Percentiles rank a stretch among this genome's conserved stretches.
phyloP scores from a whole-genome alignment of 2,888 invertebrate species.

The Empis stercorea region DNA sequence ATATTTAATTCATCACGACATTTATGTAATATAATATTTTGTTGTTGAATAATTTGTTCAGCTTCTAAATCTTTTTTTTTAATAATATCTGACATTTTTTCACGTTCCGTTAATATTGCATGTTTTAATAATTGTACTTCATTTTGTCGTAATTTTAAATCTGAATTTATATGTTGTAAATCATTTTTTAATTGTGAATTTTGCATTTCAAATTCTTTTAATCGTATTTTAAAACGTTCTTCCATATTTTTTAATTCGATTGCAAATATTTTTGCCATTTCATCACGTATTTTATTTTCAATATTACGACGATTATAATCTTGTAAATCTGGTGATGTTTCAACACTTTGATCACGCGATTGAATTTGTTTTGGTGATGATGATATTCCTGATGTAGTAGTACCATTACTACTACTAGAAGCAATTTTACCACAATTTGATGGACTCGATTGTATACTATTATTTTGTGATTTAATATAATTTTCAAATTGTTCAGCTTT shows the following conservation, averaged over 20 bases:
- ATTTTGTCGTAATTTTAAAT: conserved; percentile 24
- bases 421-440: neutral
- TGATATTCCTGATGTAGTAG: conserved; percentile 19
- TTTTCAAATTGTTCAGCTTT: conserved; percentile 53
- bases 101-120: conserved; percentile 32
- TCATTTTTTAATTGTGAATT: conserved; percentile 22
- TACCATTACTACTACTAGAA: too few species aligned
- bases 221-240: conserved; percentile 35
- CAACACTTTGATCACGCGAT: conserved; percentile 23
- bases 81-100: conserved; percentile 25
- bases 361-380: conserved; percentile 14
- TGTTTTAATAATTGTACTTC: conserved; percentile 32
- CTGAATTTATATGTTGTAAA: conserved; percentile 20
- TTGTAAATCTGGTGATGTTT: conserved; percentile 33
- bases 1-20: conserved; percentile 30
- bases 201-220: conserved; percentile 30
- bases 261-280: conserved; percentile 52
- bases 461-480: conserved; percentile 42
- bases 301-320: conserved; percentile 21
- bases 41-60: conserved; percentile 19
- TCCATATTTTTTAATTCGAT: conserved; percentile 46
- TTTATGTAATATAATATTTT: conserved; percentile 23
- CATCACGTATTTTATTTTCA: conserved; percentile 45
- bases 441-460: neutral
- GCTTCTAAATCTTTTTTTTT: conserved; percentile 21